These are phyloP conservation scores for Polyploca ridens DNA, from an alignment of 2,888 invertebrate species.

Conservation along the genomic window DNA sequence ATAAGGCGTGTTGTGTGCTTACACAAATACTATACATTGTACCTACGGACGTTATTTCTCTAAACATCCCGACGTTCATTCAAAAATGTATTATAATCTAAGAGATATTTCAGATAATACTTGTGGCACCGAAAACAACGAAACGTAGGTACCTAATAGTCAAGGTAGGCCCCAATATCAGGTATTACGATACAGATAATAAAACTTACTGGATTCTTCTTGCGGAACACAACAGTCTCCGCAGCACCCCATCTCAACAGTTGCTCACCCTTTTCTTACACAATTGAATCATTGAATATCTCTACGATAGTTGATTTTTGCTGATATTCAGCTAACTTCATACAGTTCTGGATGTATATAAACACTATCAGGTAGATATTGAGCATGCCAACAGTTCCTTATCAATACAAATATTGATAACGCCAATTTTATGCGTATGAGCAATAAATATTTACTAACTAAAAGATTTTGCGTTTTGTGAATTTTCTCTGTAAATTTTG, in stretches of 20 bases:
- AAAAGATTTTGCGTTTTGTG: too few species aligned
- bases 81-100: too few species aligned
- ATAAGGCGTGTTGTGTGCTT: too few species aligned
- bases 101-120: too few species aligned
- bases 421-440: neutral
- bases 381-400: neutral
- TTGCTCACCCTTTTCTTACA: constrained; percentile 4
- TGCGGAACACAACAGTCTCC: constrained; percentile 63
- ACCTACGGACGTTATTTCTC: too few species aligned
- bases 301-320: neutral
- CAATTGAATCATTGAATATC: too few species aligned
- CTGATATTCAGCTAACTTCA: neutral
- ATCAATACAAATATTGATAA: constrained; percentile 8
- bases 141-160: too few species aligned
- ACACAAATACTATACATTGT: too few species aligned
- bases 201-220: constrained; percentile 72
- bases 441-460: too few species aligned
- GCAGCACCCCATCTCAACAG: constrained; percentile 64
- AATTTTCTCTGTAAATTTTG: too few species aligned
- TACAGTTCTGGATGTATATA: neutral
- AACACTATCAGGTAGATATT: neutral
- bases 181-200: constrained; percentile 13
- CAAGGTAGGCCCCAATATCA: neutral
- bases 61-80: too few species aligned
- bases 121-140: too few species aligned